Percentiles rank a stretch among this genome's conserved stretches.
These are phyloP conservation scores for Acanthosoma haemorrhoidale DNA, from an alignment of 2,888 invertebrate species.

Conservation along the genomic window DNA sequence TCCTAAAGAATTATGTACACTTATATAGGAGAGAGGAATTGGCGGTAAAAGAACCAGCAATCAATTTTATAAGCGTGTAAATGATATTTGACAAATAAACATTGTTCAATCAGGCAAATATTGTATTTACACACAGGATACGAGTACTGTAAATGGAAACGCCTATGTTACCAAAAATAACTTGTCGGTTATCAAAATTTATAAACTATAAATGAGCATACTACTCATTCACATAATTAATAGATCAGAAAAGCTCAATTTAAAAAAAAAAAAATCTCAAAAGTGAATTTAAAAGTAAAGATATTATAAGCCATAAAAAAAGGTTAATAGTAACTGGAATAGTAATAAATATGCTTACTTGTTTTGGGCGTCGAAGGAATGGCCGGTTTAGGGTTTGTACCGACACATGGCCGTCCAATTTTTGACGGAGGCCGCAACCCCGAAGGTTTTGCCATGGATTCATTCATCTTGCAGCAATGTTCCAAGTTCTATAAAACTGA, in stretches of 20 bases:
- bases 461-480: constrained; percentile 15
- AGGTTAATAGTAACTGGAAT: constrained; percentile 33
- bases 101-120: no score
- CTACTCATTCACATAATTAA: background rate
- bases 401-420: constrained; percentile 62
- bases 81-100: no score
- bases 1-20: no score
- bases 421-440: constrained; percentile 61
- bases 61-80: no score
- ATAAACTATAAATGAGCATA: no score
- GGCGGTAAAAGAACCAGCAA: no score
- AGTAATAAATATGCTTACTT: constrained; percentile 34
- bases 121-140: no score
- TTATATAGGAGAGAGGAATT: no score
- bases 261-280: background rate
- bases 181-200: no score
- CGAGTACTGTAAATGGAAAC: no score
- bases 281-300: background rate
- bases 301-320: constrained; percentile 17
- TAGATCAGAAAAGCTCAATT: background rate
- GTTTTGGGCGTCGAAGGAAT: constrained; percentile 54
- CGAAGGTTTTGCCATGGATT: constrained; percentile 47
- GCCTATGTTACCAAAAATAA: no score
- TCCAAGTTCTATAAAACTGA: background rate
- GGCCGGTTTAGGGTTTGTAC: constrained; percentile 61